phyloP scores from a whole-genome alignment of 1,140 invertebrate species.

The Hypothenemus hampei region DNA sequence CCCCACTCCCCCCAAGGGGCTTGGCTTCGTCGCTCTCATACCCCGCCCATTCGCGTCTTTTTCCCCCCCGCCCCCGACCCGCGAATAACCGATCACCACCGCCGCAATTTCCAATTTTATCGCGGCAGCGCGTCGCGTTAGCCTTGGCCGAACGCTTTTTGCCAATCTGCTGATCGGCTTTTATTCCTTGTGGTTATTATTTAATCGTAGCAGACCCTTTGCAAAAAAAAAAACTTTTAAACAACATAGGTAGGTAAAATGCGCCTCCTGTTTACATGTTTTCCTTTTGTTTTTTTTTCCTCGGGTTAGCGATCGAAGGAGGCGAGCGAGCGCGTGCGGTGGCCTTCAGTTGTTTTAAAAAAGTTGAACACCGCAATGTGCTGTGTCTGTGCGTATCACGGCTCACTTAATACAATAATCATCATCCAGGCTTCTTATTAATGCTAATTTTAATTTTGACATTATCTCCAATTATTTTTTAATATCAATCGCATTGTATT shows the following conservation, averaged over 20 bases:
- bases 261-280: background rate
- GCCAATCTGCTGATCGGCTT: background rate
- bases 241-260: too few relatives aligned
- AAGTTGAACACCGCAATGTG: too few relatives aligned
- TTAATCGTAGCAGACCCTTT: too few relatives aligned
- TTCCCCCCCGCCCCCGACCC: constrained; percentile 4
- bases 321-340: constrained; percentile 20
- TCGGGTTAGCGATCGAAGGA: constrained; percentile 15
- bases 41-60: constrained; percentile 21
- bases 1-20: constrained; percentile 14
- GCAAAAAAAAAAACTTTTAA: too few relatives aligned
- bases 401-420: too few relatives aligned
- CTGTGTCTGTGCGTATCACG: too few relatives aligned
- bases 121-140: constrained; percentile 18
- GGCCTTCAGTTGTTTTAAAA: constrained; percentile 23
- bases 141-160: constrained; percentile 19
- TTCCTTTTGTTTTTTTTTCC: constrained; percentile 5
- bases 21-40: constrained; percentile 17
- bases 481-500: too few relatives aligned
- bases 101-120: constrained; percentile 25
- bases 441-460: too few relatives aligned
- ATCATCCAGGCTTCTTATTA: too few relatives aligned
- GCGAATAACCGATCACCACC: constrained; percentile 15
- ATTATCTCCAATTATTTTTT: too few relatives aligned
- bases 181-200: background rate